Evolutionary conservation across 2,888 invertebrate genomes (phyloP).

Genomic region (Pyrocoelia pectoralis): DNA sequence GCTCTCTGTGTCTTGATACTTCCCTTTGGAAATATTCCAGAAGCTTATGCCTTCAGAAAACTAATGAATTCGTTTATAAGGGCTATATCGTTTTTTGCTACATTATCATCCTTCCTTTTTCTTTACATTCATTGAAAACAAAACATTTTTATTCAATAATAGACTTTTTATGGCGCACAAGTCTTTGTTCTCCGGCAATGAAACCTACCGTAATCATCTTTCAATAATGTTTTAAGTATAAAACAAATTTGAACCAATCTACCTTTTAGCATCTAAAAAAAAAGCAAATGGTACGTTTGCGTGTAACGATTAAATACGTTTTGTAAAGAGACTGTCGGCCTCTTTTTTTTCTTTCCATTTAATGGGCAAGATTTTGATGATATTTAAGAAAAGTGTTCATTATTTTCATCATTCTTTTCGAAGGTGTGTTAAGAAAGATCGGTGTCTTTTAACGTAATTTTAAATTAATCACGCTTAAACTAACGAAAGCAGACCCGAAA

Average conservation of each 20-base stretch:
- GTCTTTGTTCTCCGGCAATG: not conserved
- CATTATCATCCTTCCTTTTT: not conserved
- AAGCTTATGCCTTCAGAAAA: slow-evolving; percentile 5
- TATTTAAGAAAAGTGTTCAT: too few relatives aligned
- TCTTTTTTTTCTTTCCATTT: not conserved
- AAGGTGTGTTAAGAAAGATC: too few relatives aligned
- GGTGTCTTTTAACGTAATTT: too few relatives aligned
- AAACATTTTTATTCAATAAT: not conserved
- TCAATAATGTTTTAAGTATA: not conserved
- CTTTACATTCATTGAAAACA: too few relatives aligned
- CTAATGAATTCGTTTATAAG: slow-evolving; percentile 9
- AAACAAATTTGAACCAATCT: slow-evolving; percentile 2
- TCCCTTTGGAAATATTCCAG: slow-evolving; percentile 12
- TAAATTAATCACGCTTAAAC: too few relatives aligned
- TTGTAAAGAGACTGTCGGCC: not conserved
- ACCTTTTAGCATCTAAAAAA: not conserved
- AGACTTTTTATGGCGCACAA: not conserved
- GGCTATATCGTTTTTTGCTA: slow-evolving; percentile 4
- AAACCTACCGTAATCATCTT: not conserved
- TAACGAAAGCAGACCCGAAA: too few relatives aligned
- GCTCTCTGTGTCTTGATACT: too few relatives aligned
- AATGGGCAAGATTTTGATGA: too few relatives aligned
- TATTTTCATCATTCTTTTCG: too few relatives aligned
- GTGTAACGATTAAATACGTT: not conserved
- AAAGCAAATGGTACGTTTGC: slow-evolving; percentile 12